A percentile compares a stretch with the other conserved stretches of the same genome.
phyloP scores from a whole-genome alignment of 2,888 invertebrate genomes.

The Heliconius charithonia region DNA sequence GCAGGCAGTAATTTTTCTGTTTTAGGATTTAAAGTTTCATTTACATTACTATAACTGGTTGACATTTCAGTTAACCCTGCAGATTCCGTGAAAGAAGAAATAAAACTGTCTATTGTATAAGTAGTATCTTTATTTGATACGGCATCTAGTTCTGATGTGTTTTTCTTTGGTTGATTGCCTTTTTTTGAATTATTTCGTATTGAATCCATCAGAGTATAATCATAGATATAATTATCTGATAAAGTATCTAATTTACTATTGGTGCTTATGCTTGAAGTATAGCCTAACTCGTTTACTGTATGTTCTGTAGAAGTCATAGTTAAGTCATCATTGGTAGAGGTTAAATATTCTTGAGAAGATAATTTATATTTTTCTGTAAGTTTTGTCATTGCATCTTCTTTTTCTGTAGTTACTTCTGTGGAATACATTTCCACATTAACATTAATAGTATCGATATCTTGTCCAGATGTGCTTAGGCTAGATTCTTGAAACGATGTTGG shows the following conservation, averaged over 20 bases:
- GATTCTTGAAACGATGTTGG: not conserved
- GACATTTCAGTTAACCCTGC: not conserved
- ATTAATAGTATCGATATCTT: not conserved
- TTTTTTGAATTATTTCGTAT: conserved; percentile 32
- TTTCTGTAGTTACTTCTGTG: not conserved
- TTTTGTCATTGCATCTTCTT: not conserved
- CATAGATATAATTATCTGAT: conserved; percentile 26
- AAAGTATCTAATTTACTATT: conserved; percentile 9
- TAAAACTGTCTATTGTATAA: not conserved
- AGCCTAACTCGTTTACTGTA: not conserved
- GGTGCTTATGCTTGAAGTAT: not conserved
- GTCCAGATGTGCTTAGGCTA: not conserved
- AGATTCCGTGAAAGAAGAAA: conserved; percentile 13
- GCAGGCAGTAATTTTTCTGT: not conserved
- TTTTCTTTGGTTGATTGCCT: not conserved
- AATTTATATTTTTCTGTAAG: not conserved
- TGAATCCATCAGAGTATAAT: conserved; percentile 40
- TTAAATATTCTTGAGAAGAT: not conserved
- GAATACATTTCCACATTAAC: not conserved
- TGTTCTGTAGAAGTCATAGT: not conserved
- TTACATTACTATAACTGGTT: not conserved
- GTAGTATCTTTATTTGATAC: not conserved
- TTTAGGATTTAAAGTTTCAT: conserved; percentile 2
- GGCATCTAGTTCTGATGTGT: not conserved
- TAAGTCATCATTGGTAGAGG: not conserved